Conservation (phyloP, 2,888 invertebrate species). For the Eristalis intricaria region DNA sequence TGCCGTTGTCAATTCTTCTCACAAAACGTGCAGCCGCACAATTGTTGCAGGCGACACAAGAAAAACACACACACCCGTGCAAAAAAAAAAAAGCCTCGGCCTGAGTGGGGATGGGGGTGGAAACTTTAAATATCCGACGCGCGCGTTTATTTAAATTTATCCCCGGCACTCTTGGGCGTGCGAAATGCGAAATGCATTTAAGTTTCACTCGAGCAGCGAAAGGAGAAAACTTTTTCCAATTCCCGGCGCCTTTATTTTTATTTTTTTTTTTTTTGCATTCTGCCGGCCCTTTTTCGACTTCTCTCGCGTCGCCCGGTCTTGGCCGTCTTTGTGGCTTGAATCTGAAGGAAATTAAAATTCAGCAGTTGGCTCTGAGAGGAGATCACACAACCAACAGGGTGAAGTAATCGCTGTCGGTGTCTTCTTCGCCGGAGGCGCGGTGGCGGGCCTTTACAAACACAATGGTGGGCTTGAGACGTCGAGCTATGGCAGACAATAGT, state of each 20-base stretch:
- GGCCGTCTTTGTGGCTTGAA: slow-evolving; percentile 38
- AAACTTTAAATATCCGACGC: slow-evolving; percentile 51
- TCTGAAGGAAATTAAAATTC: slow-evolving; percentile 62
- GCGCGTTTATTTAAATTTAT: slow-evolving; percentile 65
- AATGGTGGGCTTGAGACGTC: background rate
- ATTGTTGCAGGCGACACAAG: slow-evolving; percentile 20
- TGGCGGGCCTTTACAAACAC: slow-evolving; percentile 8
- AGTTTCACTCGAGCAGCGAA: slow-evolving; percentile 58
- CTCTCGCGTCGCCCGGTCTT: slow-evolving; percentile 6
- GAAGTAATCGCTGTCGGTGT: slow-evolving; percentile 26
- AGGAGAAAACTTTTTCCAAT: slow-evolving; percentile 67
- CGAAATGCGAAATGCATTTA: slow-evolving; percentile 64
- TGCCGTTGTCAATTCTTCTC: slow-evolving; percentile 49
- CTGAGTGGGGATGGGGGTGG: background rate
- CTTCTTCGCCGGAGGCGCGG: slow-evolving; percentile 2
- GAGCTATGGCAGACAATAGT: background rate
- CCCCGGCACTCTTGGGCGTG: slow-evolving; percentile 34
- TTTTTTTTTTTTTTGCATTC: slow-evolving; percentile 1
- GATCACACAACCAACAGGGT: slow-evolving; percentile 9
- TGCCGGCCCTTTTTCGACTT: background rate
- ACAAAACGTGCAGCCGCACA: slow-evolving; percentile 44
- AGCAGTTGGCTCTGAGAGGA: slow-evolving; percentile 37
- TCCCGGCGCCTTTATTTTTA: slow-evolving; percentile 29
- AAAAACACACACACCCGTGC: background rate
- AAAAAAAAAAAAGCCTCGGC: slow-evolving; percentile 10